Percentiles rank a stretch among this genome's conserved stretches.
phyloP scores from a whole-genome alignment of 2,113 vertebrate species.

The Chauna torquata region DNA sequence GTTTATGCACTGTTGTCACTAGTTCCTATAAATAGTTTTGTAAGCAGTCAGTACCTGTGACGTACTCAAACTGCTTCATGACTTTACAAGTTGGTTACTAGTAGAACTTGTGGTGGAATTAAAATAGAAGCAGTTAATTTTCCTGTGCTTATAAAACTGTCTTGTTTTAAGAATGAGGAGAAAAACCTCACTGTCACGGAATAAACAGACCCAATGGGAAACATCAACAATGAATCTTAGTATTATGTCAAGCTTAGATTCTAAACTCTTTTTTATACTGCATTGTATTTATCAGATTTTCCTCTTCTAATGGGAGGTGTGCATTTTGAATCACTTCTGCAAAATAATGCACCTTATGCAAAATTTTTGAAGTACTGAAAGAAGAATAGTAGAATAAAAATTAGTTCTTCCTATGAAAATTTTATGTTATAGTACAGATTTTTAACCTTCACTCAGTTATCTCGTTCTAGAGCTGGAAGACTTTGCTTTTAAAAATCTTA shows the following conservation, averaged over 20 bases:
- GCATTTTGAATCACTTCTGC: not conserved
- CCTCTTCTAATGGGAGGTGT: accelerated
- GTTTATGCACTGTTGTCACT: not conserved
- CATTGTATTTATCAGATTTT: not conserved
- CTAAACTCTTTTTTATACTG: not conserved
- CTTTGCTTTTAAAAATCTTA: not conserved
- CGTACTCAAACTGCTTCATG: not conserved
- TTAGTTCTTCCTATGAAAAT: not conserved
- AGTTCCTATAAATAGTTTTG: not conserved
- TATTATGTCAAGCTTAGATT: not conserved
- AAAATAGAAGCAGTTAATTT: not conserved
- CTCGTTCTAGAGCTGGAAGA: not conserved
- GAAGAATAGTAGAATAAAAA: not conserved
- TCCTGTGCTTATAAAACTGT: not conserved
- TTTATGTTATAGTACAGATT: not conserved
- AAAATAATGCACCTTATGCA: not conserved
- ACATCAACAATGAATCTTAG: not conserved
- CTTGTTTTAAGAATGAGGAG: not conserved
- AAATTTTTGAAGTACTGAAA: not conserved
- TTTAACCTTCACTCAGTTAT: not conserved
- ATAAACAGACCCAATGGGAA: not conserved
- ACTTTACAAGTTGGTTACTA: not conserved
- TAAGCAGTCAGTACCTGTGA: not conserved
- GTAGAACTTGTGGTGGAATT: not conserved
- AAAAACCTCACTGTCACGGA: not conserved